phyloP scores from a whole-genome alignment of 2,888 invertebrate genomes.

The Lasioglossum marginatum region DNA sequence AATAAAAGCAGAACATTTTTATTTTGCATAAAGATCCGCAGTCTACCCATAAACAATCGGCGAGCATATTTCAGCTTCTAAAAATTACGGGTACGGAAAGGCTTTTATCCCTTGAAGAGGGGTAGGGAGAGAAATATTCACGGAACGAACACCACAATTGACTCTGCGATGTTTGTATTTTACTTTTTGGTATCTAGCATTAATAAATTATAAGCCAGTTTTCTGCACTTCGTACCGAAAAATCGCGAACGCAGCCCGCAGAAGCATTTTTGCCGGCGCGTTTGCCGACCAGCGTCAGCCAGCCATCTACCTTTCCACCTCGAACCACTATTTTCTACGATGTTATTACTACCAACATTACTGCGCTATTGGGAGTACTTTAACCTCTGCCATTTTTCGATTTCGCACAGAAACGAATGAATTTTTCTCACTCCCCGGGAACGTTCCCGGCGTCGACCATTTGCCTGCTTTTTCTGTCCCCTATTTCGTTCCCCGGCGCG shows the following conservation, averaged over 20 bases:
- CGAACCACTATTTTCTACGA: constrained; percentile 52
- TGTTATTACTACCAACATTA: constrained; percentile 62
- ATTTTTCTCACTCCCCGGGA: constrained; percentile 32
- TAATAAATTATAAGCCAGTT: constrained; percentile 3
- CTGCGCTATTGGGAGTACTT: constrained; percentile 30
- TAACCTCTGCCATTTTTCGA: constrained; percentile 50
- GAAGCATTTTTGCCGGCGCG: not conserved
- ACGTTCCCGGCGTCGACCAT: constrained; percentile 19
- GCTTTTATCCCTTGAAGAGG: not conserved
- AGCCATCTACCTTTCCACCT: constrained; percentile 16
- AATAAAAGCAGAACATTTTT: too few species aligned
- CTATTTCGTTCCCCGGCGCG: not conserved
- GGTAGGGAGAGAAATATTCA: not conserved
- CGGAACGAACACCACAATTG: not conserved
- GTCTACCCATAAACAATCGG: not conserved
- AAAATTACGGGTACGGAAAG: not conserved
- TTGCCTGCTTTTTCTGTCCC: constrained; percentile 5
- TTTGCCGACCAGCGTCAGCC: not conserved
- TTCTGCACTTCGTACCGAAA: not conserved
- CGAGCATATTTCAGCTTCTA: not conserved
- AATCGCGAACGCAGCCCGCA: not conserved
- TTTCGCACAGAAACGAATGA: constrained; percentile 46
- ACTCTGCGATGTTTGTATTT: not conserved
- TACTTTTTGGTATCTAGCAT: not conserved
- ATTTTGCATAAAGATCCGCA: too few species aligned